Base-by-base conservation (phyloP, 2,888 invertebrate genomes). In the Noctua pronuba region DNA sequence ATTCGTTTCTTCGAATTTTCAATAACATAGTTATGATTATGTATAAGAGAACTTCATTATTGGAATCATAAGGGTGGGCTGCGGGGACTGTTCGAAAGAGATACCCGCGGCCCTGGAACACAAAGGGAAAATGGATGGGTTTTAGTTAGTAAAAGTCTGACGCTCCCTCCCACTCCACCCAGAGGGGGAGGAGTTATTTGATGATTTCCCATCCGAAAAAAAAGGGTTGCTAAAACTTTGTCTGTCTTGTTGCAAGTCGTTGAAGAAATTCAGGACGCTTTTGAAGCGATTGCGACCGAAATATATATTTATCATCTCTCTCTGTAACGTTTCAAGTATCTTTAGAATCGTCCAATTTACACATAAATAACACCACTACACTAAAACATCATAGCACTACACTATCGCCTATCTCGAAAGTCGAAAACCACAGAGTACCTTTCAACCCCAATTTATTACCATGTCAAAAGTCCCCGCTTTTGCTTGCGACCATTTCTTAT, bases 381-480 rank as follows among this genome's bases (percentile, higher is more conserved):
- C 38, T 35, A 52, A 5, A 24, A 58, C 16, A 31, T 7, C 31
- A 2, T 10, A 21, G 16, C 18, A 58, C 21, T 13, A 65, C n/a
- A 75, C 58, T 64, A 65, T 79, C 72, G 35, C 55, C 60, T 62
- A 60, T 62, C 13, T 75, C 73, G 58, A 66, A 69, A 79, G 55
- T 75, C 69, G 60, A 74, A 76, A 84, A 72, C 81, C 71, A 28
- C 66, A 58, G 13, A 58, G 58, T 16, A 55, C 73, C 65, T 79
- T 84, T 52, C 55, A 73, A 66, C 52, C 79, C 44, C 49, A 78
- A 87, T 87, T 80, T 84, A 86, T 87, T 80, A 80, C 58, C 75
- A 38, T 79, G 79, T 75, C 86, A 78, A 83, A 81, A 66, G 64
- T 62, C 58, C 76, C 69, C 71, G 62, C 65, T 49, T n/a, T 58